Evolutionary conservation across 1,140 invertebrate species (phyloP), one percentile per base, ranked within the genome.

Genomic region (Conopomorpha cramerella): DNA sequence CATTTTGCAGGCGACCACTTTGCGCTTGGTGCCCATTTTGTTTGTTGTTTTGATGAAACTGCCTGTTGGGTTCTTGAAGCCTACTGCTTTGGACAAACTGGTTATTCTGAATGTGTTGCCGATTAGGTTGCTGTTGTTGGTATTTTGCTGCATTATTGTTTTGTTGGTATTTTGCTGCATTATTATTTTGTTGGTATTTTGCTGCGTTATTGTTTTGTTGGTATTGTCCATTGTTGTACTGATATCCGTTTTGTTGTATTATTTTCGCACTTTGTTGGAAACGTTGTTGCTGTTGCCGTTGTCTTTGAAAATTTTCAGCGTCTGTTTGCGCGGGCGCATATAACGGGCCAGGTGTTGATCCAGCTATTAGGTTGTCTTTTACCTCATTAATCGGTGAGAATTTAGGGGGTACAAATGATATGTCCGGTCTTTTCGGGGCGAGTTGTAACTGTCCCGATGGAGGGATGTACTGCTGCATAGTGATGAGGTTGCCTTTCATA

Each of bases 401-500:
- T n/a, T n/a, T n/a, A n/a, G 34, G 30, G 28, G 38, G 33, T 38
- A 36, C 14, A 33, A 17, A 36, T 29, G 14, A 30, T 36, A 27
- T 43, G 33, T 11, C 31, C 36, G n/a, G 11, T 30, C 17, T 43
- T 41, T 41, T 45, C 42, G 27, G 55, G 51, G 2, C 36, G 25
- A 35, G 43, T 49, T 33, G 64, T 54, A 62, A 18, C 42, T 70
- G 68, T 10, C 60, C 60, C 2, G 43, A 43, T 11, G 73, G 74
- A 17, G 74, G 63, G 36, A 61, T 74, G 37, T 79, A 78, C 7
- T 67, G 54, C 50, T 78, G 74, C 54, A 70, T 70, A 0, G 59
- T 50, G 25, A 63, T 46, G 3, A 60, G 36, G 37, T 65, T 65
- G 30, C 51, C 58, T 41, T 58, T 63, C 42, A 58, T 45, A 25